A percentile compares a stretch with the other conserved stretches of the same genome.
These are phyloP conservation scores for Gymnoscelis rufifasciata DNA, from an alignment of 2,888 invertebrate genomes.

Conservation along the genomic window DNA sequence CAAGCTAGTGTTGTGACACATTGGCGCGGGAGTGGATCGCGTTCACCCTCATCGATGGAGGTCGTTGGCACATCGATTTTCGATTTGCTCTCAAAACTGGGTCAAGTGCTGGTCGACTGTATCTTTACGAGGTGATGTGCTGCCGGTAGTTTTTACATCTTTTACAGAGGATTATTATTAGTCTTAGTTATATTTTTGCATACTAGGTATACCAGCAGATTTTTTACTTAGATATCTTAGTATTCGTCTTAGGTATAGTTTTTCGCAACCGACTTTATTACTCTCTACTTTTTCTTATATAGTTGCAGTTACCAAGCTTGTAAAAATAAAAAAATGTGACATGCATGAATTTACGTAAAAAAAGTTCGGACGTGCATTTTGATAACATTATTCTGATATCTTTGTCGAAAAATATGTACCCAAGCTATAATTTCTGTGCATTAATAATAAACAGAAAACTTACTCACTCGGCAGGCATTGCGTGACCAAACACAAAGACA, in stretches of 20 bases:
- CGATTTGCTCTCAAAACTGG: slow-evolving; percentile 72
- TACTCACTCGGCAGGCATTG: slow-evolving; percentile 16
- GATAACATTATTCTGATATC: too few species aligned
- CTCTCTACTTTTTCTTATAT: too few species aligned
- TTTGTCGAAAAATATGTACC: too few species aligned
- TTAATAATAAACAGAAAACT: slow-evolving; percentile 11
- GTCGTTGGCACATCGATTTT: slow-evolving; percentile 72
- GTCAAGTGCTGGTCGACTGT: slow-evolving; percentile 64
- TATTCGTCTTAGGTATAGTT: too few species aligned
- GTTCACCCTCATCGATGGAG: slow-evolving; percentile 34
- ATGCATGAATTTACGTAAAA: too few species aligned
- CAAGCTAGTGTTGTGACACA: slow-evolving; percentile 22
- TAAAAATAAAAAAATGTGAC: too few species aligned
- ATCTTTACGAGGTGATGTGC: slow-evolving; percentile 28
- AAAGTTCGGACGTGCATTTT: too few species aligned
- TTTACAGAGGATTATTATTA: slow-evolving; percentile 18
- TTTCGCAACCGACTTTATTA: too few species aligned
- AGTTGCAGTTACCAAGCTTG: too few species aligned
- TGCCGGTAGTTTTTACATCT: slow-evolving; percentile 28
- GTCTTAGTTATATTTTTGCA: too few species aligned
- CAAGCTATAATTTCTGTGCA: slow-evolving; percentile 5
- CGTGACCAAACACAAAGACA: slow-evolving; percentile 25
- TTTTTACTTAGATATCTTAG: too few species aligned
- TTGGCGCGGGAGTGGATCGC: slow-evolving; percentile 51
- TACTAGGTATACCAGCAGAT: too few species aligned